phyloP scores from a whole-genome alignment of 2,888 invertebrate species.

The Sialis lutaria region DNA sequence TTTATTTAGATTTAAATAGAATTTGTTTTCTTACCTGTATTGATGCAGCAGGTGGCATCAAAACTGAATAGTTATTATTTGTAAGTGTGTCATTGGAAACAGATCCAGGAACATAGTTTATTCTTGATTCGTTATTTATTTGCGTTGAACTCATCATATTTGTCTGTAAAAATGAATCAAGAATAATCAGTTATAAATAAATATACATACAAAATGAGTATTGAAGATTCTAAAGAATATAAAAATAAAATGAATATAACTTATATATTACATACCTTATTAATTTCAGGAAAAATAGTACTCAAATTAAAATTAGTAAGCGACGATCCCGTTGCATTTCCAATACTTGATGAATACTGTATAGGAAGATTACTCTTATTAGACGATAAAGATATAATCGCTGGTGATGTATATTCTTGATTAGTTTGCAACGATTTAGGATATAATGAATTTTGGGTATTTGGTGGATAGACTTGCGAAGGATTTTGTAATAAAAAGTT shows the following conservation, averaged over 20 bases:
- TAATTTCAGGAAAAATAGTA: slow-evolving; percentile 72
- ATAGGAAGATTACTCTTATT: background rate
- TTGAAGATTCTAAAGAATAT: too few relatives aligned
- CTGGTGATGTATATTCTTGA: slow-evolving; percentile 1
- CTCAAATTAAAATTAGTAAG: slow-evolving; percentile 67
- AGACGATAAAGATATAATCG: background rate
- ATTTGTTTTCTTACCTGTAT: too few relatives aligned
- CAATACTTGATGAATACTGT: background rate
- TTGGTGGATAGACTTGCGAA: slow-evolving; percentile 17
- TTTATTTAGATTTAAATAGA: too few relatives aligned
- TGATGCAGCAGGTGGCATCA: too few relatives aligned
- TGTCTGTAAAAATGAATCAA: too few relatives aligned
- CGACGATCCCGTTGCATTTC: slow-evolving; percentile 24
- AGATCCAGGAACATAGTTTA: too few relatives aligned
- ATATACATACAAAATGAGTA: too few relatives aligned
- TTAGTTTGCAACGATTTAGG: slow-evolving; percentile 13
- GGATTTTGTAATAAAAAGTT: slow-evolving; percentile 21
- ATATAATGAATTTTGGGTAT: slow-evolving; percentile 22
- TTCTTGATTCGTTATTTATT: too few relatives aligned
- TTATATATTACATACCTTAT: slow-evolving; percentile 22
- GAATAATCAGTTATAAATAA: too few relatives aligned
- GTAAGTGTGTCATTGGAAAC: too few relatives aligned
- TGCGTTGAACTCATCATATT: too few relatives aligned
- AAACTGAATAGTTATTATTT: too few relatives aligned
- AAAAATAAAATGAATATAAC: background rate